Conservation (phyloP, 1,140 invertebrate genomes). For the Bombus soroeensis region DNA sequence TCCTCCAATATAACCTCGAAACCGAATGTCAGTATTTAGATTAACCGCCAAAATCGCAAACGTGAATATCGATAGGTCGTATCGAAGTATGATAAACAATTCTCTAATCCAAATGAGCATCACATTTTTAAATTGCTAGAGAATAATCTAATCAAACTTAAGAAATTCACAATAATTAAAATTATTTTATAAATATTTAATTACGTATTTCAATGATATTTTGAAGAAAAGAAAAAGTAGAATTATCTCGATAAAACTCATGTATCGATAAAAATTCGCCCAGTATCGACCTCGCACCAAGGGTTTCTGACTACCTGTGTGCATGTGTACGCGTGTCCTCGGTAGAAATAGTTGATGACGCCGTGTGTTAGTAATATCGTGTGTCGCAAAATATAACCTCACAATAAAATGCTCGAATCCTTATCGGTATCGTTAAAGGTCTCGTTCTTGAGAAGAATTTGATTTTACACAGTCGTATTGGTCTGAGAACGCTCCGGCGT, state of each 20-base stretch:
- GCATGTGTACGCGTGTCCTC: constrained; percentile 17
- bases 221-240: neutral
- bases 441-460: constrained; percentile 45
- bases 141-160: no score
- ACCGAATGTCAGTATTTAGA: constrained; percentile 14
- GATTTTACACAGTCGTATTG: constrained; percentile 32
- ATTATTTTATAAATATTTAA: neutral
- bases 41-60: constrained; percentile 37
- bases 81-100: neutral
- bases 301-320: constrained; percentile 13
- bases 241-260: neutral
- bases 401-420: constrained; percentile 58
- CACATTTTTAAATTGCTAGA: neutral
- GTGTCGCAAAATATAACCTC: constrained; percentile 60
- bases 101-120: neutral
- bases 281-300: neutral
- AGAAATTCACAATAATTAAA: neutral
- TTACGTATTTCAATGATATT: neutral
- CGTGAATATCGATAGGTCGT: constrained; percentile 25
- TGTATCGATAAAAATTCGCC: constrained; percentile 32
- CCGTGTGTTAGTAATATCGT: constrained; percentile 31
- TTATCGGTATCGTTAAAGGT: constrained; percentile 24
- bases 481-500: neutral
- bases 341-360: constrained; percentile 52
- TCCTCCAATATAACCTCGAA: constrained; percentile 14